phyloP scores from a whole-genome alignment of 2,113 vertebrate species.

The Micronycteris hirsuta region DNA sequence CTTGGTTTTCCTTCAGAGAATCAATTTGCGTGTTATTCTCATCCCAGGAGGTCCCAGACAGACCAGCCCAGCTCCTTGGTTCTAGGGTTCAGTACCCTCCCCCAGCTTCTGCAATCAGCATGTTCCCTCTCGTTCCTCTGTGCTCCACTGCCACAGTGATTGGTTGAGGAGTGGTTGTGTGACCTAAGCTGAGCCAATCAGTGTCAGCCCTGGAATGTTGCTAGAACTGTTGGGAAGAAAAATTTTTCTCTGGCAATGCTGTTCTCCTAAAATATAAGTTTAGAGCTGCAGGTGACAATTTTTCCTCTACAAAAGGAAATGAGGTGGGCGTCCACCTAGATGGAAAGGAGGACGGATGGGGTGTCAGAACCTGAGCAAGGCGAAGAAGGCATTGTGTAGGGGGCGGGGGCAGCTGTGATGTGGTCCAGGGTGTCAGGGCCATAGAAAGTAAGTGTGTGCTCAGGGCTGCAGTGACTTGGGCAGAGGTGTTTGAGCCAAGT shows the following conservation, averaged over 20 bases:
- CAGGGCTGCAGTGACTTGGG: neutral
- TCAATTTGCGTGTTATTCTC: neutral
- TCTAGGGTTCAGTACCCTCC: no score
- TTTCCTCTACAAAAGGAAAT: neutral
- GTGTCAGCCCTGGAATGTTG: neutral
- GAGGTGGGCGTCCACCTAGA: no score
- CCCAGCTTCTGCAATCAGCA: neutral
- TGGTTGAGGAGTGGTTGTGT: neutral
- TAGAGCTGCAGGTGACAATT: neutral
- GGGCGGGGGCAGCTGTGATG: accelerated
- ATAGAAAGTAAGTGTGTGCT: neutral
- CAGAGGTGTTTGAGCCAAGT: neutral
- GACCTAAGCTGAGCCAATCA: neutral
- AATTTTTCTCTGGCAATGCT: neutral
- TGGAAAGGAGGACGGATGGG: no score
- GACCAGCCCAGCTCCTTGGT: neutral
- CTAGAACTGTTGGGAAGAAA: neutral
- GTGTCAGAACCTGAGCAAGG: neutral
- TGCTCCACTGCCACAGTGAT: neutral
- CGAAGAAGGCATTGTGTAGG: neutral
- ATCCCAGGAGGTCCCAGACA: neutral
- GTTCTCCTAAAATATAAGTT: neutral
- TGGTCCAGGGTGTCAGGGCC: neutral
- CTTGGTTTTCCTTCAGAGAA: neutral
- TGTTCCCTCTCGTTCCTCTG: neutral